Evolutionary conservation across 2,888 invertebrate genomes (phyloP), one percentile per base, ranked within the genome.

Genomic region (Nebria salina): DNA sequence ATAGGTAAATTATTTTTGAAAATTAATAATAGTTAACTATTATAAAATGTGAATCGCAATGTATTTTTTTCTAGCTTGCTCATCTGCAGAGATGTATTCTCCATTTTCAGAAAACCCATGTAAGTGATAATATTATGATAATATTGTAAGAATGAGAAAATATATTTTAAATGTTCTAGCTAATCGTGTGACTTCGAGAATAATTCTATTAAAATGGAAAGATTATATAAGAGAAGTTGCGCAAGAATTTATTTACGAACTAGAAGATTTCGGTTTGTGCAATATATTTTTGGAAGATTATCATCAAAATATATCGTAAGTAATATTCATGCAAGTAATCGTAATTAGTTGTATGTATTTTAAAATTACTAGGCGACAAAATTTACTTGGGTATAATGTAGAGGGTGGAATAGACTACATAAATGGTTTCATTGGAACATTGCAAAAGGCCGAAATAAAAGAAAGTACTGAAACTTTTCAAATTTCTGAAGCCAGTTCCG

Each of bases 181-280:
- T 9, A 20, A 25, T 65, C 15, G 74, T 43, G 42, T 9, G 20
- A 42, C 78, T 25, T 26, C 43, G 11, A 65, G 78, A 74, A 34
- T 72, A 65, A 42, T 65, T 65, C 15, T 78, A 34, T 66, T 78
- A 9, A 66, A 66, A 25, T 78, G 78, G 78, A 65, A 66, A 42
- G 42, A 74, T 42, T 78, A 78, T 65, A 65, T 78, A 41, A 65
- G 78, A 78, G 65, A 78, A 20, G 26, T 78, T 11, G 41, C 66
- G n/a, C 65, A 78, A 65, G 78, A 78, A 20, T 78, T 65, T 74
- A n/a, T 74, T 20, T 43, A 78, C 15, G 78, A 78, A 74, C 73
- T 78, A 7, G 78, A 78, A 74, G 78, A 78, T 26, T 78, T 74
- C 65, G 78, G 78, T 2, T 72, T 78, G 7, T 78, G 78, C 20